A percentile compares a stretch with the other conserved stretches of the same genome.
These are phyloP conservation scores for Pimephales promelas DNA, from an alignment of 2,113 vertebrate genomes.

Conservation along the genomic window DNA sequence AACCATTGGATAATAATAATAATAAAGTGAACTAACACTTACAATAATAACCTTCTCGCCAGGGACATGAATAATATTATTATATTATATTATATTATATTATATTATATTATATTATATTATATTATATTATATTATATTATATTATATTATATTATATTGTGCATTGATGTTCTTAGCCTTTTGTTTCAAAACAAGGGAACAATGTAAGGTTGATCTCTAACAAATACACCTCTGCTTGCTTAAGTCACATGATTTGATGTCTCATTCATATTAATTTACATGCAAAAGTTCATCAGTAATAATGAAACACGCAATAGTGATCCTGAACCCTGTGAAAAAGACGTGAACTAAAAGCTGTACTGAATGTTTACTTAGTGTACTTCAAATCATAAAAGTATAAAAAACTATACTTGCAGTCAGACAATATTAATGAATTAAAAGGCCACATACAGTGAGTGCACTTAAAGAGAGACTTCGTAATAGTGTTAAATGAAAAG, in stretches of 20 bases:
- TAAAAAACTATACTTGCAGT: not conserved
- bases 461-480: not conserved
- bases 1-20: too few species aligned
- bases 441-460: not conserved
- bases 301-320: not conserved
- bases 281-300: not conserved
- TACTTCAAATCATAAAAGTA: not conserved
- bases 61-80: too few species aligned
- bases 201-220: too few species aligned
- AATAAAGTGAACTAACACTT: too few species aligned
- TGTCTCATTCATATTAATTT: not conserved
- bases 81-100: too few species aligned
- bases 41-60: not conserved
- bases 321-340: not conserved
- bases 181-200: too few species aligned
- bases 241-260: not conserved
- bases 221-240: not conserved
- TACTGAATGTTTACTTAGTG: not conserved
- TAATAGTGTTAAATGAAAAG: too few species aligned
- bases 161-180: not conserved
- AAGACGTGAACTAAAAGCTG: not conserved
- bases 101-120: too few species aligned
- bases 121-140: too few species aligned
- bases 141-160: not conserved
- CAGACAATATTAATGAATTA: not conserved